Evolutionary conservation across 2,113 vertebrate genomes (phyloP), one percentile per base, ranked within the genome.

Genomic region (Percopsis transmontana): DNA sequence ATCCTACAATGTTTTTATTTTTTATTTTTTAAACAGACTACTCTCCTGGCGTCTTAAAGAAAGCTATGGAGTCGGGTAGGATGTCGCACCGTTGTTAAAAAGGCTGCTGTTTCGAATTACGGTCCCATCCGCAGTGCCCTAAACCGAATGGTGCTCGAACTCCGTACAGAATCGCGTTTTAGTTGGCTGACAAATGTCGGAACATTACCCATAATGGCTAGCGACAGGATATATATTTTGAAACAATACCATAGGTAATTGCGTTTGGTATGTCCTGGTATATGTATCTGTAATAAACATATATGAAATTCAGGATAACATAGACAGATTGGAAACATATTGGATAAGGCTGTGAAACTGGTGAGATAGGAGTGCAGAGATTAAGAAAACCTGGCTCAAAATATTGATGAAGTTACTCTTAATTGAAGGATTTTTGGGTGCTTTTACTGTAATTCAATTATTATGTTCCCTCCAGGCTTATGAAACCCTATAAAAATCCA

Each of bases 281-380:
- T 61, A 70, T 77, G 60, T 85, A 85, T 82, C 75, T 70, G 86
- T 86, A 81, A 84, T 86, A 79, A 80, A 84, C 33, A 61, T 68
- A 69, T 66, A 45, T 74, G 70, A 64, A 74, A 74, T 78, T 62
- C 68, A 60, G 74, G 72, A 66, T 54, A 53, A 79, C 60, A 72
- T 45, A 66, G 62, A 81, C 21, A 62, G 52, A 59, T 51, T 21
- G 54, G 14, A 27, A 55, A 68, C 52, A 78, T 68, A 74, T 72
- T 72, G 42, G 65, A 64, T 40, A 41, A 56, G 62, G 3, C 24
- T 38, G 14, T 21, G 65, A 64, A 61, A 33, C 11, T 0, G 23
- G 57, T 58, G 61, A 13, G 24, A 45, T 19, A 40, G 27, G 41
- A 48, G 21, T 33, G 27, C 27, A 33, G 27, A 33, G 5, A 33